Percentiles rank a stretch among this genome's conserved stretches.
Evolutionary conservation across 1,140 invertebrate species (phyloP).

Genomic region (Mercenaria mercenaria): DNA sequence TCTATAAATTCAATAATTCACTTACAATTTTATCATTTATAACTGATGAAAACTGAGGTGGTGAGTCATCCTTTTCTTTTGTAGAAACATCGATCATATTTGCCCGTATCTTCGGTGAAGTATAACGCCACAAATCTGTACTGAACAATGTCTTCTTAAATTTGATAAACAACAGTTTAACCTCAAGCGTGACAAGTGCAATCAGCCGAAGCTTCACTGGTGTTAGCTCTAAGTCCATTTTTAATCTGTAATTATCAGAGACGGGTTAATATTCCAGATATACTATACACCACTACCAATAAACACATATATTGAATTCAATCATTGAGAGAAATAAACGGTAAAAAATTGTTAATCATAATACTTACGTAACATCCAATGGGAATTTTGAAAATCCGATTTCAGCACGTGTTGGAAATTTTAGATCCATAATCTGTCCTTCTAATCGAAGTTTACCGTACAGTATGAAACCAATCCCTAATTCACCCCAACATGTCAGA

Average conservation of each 20-base stretch:
- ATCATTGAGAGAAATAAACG: background rate
- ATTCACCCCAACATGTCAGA: slow-evolving; percentile 62
- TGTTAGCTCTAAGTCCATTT: slow-evolving; percentile 72
- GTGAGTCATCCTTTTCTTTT: slow-evolving; percentile 73
- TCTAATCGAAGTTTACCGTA: slow-evolving; percentile 71
- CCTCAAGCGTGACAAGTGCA: slow-evolving; percentile 73
- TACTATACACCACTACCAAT: no score
- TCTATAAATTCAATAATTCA: no score
- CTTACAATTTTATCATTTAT: no score
- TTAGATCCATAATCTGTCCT: slow-evolving; percentile 70
- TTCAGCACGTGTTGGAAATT: slow-evolving; percentile 74
- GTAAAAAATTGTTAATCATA: no score
- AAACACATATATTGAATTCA: background rate
- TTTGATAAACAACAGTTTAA: slow-evolving; percentile 62
- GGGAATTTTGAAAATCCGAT: slow-evolving; percentile 77
- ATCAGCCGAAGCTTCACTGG: slow-evolving; percentile 70
- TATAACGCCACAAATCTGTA: slow-evolving; percentile 70
- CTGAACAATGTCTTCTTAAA: slow-evolving; percentile 72
- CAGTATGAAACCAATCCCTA: slow-evolving; percentile 65
- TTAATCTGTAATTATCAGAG: slow-evolving; percentile 66
- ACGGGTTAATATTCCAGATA: no score
- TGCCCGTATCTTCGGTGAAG: slow-evolving; percentile 69
- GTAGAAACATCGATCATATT: slow-evolving; percentile 73
- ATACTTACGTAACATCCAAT: slow-evolving; percentile 75
- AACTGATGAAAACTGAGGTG: slow-evolving; percentile 59